Evolutionary conservation across 2,113 vertebrate genomes (phyloP).

Genomic region (Chaetura pelagica): DNA sequence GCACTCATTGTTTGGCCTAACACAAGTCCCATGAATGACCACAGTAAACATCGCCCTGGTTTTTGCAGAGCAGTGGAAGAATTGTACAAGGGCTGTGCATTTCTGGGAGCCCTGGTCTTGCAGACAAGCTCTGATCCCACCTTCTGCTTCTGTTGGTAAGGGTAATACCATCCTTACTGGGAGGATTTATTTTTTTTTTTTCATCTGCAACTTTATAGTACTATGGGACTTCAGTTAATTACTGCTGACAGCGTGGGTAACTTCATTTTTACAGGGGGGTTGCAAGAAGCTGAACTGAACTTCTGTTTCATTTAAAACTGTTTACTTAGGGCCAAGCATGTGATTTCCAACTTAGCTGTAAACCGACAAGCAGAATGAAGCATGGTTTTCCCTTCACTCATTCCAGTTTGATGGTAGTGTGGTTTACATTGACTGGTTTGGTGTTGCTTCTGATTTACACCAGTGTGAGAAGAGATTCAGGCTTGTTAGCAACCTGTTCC

Average conservation of each 20-base stretch:
- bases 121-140: not conserved
- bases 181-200: not conserved
- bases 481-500: slow-evolving; percentile 1
- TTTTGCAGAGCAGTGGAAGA: not conserved
- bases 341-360: slow-evolving; percentile 17
- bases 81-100: not conserved
- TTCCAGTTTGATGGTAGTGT: not conserved
- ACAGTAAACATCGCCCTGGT: not conserved
- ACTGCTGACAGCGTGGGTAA: not conserved
- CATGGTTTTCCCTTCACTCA: not conserved
- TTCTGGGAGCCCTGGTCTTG: not conserved
- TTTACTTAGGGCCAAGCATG: not conserved
- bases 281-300: not conserved
- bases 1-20: not conserved
- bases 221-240: not conserved
- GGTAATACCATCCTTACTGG: not conserved
- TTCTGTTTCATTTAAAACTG: slow-evolving; percentile 6
- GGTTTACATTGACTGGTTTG: not conserved
- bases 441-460: slow-evolving; percentile 43
- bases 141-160: not conserved
- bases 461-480: not conserved
- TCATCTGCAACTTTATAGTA: not conserved
- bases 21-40: not conserved
- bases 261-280: not conserved
- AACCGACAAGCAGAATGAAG: not conserved